A percentile compares a stretch with the other conserved stretches of the same genome.
phyloP scores from a whole-genome alignment of 2,888 invertebrate species.

The Dynastes maya region DNA sequence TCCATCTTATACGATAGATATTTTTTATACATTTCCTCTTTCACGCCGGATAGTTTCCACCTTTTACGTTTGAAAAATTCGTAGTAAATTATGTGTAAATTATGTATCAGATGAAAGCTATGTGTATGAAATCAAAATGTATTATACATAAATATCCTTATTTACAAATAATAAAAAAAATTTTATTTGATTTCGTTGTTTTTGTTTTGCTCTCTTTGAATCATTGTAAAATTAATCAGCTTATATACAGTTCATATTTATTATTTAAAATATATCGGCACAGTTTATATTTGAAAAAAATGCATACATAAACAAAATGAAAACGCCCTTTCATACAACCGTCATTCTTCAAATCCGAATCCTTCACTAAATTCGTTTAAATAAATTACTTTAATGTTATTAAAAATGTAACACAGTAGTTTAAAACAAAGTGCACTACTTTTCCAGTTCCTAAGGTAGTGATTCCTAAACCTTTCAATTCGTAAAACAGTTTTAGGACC shows the following conservation, averaged over 20 bases:
- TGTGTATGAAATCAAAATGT: constrained; percentile 44
- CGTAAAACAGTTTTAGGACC: too few species aligned
- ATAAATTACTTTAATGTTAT: too few species aligned
- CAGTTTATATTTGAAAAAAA: not conserved
- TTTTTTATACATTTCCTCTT: constrained; percentile 20
- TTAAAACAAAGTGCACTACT: too few species aligned
- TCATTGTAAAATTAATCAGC: too few species aligned
- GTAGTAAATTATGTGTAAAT: constrained; percentile 37
- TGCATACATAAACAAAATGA: not conserved
- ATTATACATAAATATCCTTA: constrained; percentile 38
- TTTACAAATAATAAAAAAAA: constrained; percentile 28
- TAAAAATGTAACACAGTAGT: too few species aligned
- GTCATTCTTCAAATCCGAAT: not conserved
- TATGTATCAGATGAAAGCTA: constrained; percentile 30
- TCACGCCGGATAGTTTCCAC: not conserved
- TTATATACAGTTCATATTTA: not conserved
- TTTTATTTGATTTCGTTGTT: constrained; percentile 30
- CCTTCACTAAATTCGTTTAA: not conserved
- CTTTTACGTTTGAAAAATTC: constrained; percentile 33
- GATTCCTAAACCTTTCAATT: too few species aligned
- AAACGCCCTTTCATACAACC: too few species aligned
- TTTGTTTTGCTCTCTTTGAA: not conserved
- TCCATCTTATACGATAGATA: constrained; percentile 11
- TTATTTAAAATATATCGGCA: constrained; percentile 27
- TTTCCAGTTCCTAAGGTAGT: too few species aligned